phyloP scores from a whole-genome alignment of 2,797 vertebrate genomes.

The Florisuga fusca region DNA sequence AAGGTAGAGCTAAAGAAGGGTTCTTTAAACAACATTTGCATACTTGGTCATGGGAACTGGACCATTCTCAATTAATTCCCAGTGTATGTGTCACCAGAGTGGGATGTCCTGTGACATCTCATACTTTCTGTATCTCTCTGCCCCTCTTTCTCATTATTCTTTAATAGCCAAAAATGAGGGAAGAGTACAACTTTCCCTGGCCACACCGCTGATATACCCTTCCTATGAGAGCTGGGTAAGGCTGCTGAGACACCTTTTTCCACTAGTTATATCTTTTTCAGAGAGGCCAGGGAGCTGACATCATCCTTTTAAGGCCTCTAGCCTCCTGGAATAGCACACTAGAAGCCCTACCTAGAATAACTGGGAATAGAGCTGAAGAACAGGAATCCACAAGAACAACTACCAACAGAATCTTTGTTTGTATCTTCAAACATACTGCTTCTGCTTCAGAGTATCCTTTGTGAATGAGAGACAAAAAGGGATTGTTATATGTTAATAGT shows the following conservation, averaged over 20 bases:
- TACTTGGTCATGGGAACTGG: rapidly evolving
- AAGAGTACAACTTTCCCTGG: not conserved
- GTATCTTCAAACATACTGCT: not conserved
- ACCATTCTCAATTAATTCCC: not conserved
- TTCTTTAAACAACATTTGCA: not conserved
- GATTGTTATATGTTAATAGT: not conserved
- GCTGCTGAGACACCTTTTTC: not conserved
- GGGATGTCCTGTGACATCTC: not conserved
- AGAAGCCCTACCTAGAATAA: not conserved
- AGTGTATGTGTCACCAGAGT: not conserved
- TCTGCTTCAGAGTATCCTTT: not conserved
- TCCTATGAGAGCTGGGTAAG: not conserved
- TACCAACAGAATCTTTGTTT: not conserved
- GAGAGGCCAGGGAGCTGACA: not conserved
- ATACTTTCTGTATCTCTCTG: not conserved
- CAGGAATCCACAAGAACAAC: not conserved
- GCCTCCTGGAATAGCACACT: rapidly evolving
- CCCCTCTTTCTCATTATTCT: not conserved
- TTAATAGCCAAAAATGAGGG: not conserved
- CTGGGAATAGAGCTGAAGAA: not conserved
- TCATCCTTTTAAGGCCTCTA: not conserved
- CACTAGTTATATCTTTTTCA: not conserved
- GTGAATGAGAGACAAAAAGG: not conserved
- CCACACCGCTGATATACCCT: not conserved
- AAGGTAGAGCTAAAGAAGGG: not conserved